Evolutionary conservation across 2,888 invertebrate genomes (phyloP).

Genomic region (Parnassius glacialis): DNA sequence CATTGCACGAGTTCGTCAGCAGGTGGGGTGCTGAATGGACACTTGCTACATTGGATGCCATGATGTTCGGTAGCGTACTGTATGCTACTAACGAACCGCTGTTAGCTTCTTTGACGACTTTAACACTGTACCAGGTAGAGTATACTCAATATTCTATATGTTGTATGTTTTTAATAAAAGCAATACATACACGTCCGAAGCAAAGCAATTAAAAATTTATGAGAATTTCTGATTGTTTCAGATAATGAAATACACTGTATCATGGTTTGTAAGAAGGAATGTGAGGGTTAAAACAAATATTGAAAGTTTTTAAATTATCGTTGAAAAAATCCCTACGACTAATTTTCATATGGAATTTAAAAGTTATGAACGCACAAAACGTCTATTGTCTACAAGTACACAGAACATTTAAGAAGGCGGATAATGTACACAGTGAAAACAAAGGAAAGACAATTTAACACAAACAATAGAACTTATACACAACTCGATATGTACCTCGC

Average conservation of each 20-base stretch:
- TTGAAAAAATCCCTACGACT: neutral
- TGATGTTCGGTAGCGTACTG: conserved; percentile 83
- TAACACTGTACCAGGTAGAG: conserved; percentile 77
- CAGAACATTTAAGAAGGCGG: too few relatives aligned
- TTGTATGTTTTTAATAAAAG: neutral
- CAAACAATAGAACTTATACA: too few relatives aligned
- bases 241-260: conserved; percentile 46
- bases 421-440: too few relatives aligned
- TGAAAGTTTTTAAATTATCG: conserved; percentile 30
- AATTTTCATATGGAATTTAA: too few relatives aligned
- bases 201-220: conserved; percentile 20
- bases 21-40: conserved; percentile 88
- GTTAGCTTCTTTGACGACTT: conserved; percentile 82
- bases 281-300: conserved; percentile 44
- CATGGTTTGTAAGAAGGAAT: conserved; percentile 50
- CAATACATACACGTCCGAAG: neutral
- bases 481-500: too few relatives aligned
- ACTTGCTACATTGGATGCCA: conserved; percentile 85
- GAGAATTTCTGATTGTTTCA: conserved; percentile 38
- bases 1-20: neutral
- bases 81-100: conserved; percentile 77
- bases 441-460: too few relatives aligned
- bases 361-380: too few relatives aligned
- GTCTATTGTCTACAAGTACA: too few relatives aligned
- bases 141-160: neutral